Evolutionary conservation across 1,140 invertebrate genomes (phyloP).

Genomic region (Lordiphosa stackelbergi): DNA sequence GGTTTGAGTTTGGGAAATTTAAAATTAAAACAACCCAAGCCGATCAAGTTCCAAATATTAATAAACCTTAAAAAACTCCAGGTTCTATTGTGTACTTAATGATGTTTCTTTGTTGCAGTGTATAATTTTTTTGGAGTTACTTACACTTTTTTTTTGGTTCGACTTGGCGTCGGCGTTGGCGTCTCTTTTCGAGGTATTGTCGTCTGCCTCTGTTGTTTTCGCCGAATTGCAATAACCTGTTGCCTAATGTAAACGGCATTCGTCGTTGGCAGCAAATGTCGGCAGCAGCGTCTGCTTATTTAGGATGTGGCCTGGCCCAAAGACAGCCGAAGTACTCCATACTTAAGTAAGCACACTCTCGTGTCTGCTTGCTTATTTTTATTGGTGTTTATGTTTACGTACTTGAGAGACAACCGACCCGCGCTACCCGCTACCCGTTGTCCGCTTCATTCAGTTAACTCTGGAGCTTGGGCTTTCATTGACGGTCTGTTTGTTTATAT

Average conservation of each 20-base stretch:
- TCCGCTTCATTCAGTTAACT: conserved; percentile 37
- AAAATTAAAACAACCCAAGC: too few species aligned
- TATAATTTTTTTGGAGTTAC: conserved; percentile 70
- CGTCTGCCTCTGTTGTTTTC: conserved; percentile 46
- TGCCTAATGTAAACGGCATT: conserved; percentile 58
- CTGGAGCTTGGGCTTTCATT: not conserved
- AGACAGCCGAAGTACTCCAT: conserved; percentile 29
- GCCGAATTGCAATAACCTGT: conserved; percentile 74
- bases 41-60: too few species aligned
- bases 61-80: too few species aligned
- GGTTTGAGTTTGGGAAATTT: too few species aligned
- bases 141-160: conserved; percentile 47
- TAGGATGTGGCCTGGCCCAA: conserved; percentile 56
- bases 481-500: conserved; percentile 57
- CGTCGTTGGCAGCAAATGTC: conserved; percentile 8
- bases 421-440: conserved; percentile 14
- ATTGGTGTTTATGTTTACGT: conserved; percentile 44
- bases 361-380: conserved; percentile 13
- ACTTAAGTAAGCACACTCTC: conserved; percentile 14
- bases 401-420: conserved; percentile 56
- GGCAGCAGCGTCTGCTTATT: conserved; percentile 53
- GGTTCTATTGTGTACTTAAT: conserved; percentile 14
- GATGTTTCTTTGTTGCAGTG: conserved; percentile 52
- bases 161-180: conserved; percentile 6
- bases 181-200: conserved; percentile 48